Evolutionary conservation across 2,888 invertebrate genomes (phyloP), one percentile per base, ranked within the genome.

Genomic region (Nysson spinosus): DNA sequence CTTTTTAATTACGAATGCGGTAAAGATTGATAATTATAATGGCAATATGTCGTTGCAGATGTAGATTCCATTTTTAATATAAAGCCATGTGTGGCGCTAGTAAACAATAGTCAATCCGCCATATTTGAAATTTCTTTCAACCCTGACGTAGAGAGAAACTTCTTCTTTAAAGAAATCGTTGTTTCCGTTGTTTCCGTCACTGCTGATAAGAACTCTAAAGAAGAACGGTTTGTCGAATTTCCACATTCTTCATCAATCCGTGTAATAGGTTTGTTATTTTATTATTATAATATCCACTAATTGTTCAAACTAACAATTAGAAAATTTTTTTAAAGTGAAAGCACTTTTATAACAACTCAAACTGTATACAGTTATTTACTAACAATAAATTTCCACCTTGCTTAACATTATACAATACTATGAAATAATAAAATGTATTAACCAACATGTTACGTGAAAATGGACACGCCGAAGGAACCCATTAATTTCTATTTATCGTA

Each of bases 51-150:
- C 5, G 12, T 44, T 46, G 1, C 35, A 75, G 75, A 75, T 39
- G 1, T 4, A 4, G 34, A 61, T 7, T 52, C 28, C 9, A 58
- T 66, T 34, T 75, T 75, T 17, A 16, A 20, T 1, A 16, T 75
- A 46, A 47, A 30, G 28, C 75, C 69, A 1, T 1, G n/a, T 0
- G 16, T 30, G 4, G 28, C 52, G 28, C 12, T 11, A n/a, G 19
- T 68, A 12, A 65, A 35, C 14, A 24, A 55, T 2, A 11, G 17
- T 1, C 61, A 69, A 1, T 64, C 72, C 0, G 46, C 34, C 40
- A 11, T 75, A 0, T 75, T 72, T 24, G 75, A 75, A 32, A 28
- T 75, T 12, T 24, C 19, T 1, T 75, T 75, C 20, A 52, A 49
- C 43, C 75, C 72, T 4, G 16, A 54, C 0, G 19, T 20, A 9